A percentile compares a stretch with the other conserved stretches of the same genome.
These are phyloP conservation scores for Athene cunicularia DNA, from an alignment of 2,113 vertebrate genomes.

Conservation along the genomic window DNA sequence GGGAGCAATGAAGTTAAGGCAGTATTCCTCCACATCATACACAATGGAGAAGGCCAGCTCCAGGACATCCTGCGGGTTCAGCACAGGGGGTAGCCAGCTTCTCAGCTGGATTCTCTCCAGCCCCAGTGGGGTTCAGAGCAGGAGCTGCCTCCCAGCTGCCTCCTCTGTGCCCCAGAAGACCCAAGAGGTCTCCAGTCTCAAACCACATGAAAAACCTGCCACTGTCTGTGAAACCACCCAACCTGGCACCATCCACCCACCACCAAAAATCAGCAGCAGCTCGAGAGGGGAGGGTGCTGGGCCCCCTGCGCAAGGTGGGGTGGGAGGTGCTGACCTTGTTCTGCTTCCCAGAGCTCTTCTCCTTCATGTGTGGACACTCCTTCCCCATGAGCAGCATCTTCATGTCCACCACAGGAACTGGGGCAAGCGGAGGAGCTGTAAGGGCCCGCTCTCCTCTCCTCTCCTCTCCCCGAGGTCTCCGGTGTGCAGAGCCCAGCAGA, in stretches of 20 bases:
- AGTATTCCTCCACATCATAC: conserved; percentile 89
- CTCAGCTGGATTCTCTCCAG: background rate
- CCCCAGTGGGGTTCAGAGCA: background rate
- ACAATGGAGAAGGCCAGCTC: conserved; percentile 93
- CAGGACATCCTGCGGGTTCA: conserved; percentile 82
- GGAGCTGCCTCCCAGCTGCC: background rate
- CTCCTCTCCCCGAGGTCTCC: background rate
- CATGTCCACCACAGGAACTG: conserved; percentile 93
- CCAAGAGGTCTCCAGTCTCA: background rate
- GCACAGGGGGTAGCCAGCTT: background rate
- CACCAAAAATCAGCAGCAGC: background rate
- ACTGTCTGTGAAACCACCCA: background rate
- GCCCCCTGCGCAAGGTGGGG: background rate
- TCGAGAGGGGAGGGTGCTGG: background rate
- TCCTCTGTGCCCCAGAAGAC: background rate
- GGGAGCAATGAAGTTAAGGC: conserved; percentile 91
- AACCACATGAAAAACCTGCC: background rate
- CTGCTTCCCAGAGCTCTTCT: conserved; percentile 91
- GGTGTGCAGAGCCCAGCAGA: background rate
- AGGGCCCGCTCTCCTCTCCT: accelerated
- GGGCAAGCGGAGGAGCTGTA: background rate
- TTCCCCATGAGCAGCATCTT: conserved; percentile 89
- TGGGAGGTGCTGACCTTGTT: conserved; percentile 83
- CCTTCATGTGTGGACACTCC: conserved; percentile 94
- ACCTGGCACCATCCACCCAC: background rate